Base-by-base conservation (phyloP, 2,888 invertebrate genomes). In the Fragum sueziense region DNA sequence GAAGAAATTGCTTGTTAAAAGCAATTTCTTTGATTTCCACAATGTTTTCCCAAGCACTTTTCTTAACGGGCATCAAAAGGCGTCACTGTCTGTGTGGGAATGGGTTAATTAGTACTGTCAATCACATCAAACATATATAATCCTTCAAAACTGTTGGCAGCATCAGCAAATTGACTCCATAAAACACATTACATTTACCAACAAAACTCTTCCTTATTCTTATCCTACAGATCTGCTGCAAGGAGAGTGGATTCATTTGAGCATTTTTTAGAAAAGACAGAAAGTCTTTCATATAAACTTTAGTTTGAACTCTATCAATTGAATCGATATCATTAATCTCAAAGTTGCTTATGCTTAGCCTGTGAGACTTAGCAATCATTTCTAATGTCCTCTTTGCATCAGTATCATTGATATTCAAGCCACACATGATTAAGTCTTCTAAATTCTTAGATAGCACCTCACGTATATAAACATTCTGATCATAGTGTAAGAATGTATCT, bases 171-270 rank as follows among this genome's bases (percentile, higher is more conserved):
- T 79, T 54, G 9, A 59, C 59, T 52, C 86, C 87, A 76, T 84
- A 83, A 52, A 85, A 84, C 17, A 88, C 86, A 80, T 88, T 88
- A 37, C 79, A 80, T 20, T 83, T 85, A 3, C 71, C 70, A 76
- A 80, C 68, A 59, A 88, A 82, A 33, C 77, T 73, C 59, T 65
- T 61, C 59, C 88, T 71, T 27, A 88, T 73, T 14, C 70, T 52
- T 37, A 87, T 33, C 57, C 87, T 71, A 67, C 85, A 83, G 22
- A 77, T 81, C 67, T 86, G 76, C 41, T 77, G 67, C 17, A 86
- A 57, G 0, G 79, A 31, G n/a, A 70, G 72, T 14, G 80, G 70
- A 54, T 68, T 74, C 31, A 14, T 33, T 29, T 29, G 54, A 37
- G 59, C 76, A 22, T 52, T n/a, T 51, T 34, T 72, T 59, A 67